Conservation (phyloP, 2,797 vertebrate genomes). For the Lutra lutra region DNA sequence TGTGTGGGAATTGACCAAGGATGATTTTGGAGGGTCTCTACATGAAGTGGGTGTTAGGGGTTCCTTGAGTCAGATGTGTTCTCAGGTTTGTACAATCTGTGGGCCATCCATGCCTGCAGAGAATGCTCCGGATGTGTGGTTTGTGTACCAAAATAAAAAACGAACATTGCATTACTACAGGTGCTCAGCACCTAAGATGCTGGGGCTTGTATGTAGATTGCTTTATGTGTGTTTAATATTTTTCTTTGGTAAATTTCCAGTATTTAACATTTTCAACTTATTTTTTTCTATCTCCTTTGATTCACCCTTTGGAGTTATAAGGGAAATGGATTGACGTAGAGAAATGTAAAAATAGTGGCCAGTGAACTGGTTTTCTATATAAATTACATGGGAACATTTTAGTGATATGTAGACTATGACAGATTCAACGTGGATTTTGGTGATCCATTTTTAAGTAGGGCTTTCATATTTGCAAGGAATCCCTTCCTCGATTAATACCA, state of each 20-base stretch:
- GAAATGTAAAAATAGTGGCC: constrained; percentile 31
- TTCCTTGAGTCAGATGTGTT: not conserved
- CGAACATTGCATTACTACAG: not conserved
- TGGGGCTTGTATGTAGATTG: not conserved
- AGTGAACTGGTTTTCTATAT: not conserved
- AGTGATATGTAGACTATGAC: not conserved
- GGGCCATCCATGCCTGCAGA: not conserved
- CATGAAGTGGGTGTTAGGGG: not conserved
- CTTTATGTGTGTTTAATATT: constrained; percentile 18
- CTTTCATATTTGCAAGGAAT: constrained; percentile 30
- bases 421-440: constrained; percentile 12
- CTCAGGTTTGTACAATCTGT: not conserved
- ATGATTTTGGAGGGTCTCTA: not conserved
- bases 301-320: not conserved
- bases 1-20: not conserved
- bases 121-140: not conserved
- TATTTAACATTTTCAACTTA: constrained; percentile 46
- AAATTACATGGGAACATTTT: constrained; percentile 16
- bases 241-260: constrained; percentile 33
- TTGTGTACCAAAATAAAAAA: not conserved
- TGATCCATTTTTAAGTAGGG: not conserved
- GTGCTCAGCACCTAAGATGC: not conserved
- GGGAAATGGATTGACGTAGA: constrained; percentile 33
- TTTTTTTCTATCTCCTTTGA: constrained; percentile 46
- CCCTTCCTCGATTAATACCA: not conserved